These are phyloP conservation scores for Cotesia vestalis DNA, from an alignment of 1,140 invertebrate genomes.

Conservation along the genomic window DNA sequence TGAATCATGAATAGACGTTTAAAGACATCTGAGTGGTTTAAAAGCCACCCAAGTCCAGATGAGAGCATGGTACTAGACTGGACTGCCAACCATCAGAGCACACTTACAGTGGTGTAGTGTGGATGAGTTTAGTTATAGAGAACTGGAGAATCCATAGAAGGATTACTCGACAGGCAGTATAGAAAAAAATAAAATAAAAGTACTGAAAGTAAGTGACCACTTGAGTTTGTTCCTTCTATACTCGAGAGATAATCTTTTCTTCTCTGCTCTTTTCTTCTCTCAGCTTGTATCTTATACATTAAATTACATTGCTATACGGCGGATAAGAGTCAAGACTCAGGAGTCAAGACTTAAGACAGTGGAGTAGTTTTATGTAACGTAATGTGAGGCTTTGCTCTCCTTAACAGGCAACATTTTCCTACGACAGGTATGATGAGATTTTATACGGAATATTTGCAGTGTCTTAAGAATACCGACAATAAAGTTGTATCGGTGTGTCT, in stretches of 20 bases:
- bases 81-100: too few species aligned
- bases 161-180: conserved; percentile 18
- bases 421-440: conserved; percentile 31
- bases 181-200: conserved; percentile 7
- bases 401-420: conserved; percentile 32
- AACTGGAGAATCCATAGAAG: conserved; percentile 20
- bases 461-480: too few species aligned
- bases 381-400: conserved; percentile 1
- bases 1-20: conserved; percentile 25
- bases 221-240: conserved; percentile 24
- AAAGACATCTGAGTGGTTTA: conserved; percentile 23
- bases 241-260: not conserved
- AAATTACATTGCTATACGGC: too few species aligned
- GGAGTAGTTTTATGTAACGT: too few species aligned
- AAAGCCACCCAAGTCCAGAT: conserved; percentile 25
- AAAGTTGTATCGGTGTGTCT: not conserved
- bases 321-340: too few species aligned
- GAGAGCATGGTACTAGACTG: too few species aligned
- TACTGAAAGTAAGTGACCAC: conserved; percentile 31
- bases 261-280: not conserved
- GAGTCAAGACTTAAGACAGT: not conserved
- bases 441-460: conserved; percentile 8
- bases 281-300: too few species aligned
- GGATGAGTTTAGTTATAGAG: conserved; percentile 6
- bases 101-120: not conserved